Conservation (phyloP, 2,113 vertebrate species). For the Spermophilus dauricus region DNA sequence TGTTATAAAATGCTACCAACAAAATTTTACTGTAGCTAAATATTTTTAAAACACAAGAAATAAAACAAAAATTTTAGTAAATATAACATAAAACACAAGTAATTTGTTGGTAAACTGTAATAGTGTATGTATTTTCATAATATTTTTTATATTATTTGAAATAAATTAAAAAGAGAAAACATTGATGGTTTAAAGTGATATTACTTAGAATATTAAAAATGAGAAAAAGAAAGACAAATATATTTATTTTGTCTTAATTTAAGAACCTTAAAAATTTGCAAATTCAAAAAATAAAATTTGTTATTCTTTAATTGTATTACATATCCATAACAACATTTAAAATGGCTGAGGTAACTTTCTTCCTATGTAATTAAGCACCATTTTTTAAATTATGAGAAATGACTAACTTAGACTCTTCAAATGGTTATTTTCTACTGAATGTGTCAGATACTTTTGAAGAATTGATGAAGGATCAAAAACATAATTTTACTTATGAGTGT, state of each 20-base stretch:
- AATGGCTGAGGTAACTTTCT: neutral
- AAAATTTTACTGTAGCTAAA: neutral
- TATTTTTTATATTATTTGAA: slow-evolving; percentile 7
- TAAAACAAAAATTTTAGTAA: neutral
- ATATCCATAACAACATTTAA: neutral
- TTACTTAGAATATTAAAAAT: neutral
- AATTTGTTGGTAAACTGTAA: neutral
- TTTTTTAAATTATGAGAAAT: neutral
- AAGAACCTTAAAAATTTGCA: neutral
- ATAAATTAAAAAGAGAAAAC: neutral
- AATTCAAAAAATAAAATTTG: slow-evolving; percentile 32
- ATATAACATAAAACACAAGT: neutral
- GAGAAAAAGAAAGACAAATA: neutral
- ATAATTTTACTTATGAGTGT: neutral
- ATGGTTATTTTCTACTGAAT: neutral
- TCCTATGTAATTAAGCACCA: neutral
- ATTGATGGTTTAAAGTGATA: neutral
- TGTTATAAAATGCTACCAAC: neutral
- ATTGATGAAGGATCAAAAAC: neutral
- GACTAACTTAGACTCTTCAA: neutral
- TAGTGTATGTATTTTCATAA: neutral
- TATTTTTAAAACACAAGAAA: neutral
- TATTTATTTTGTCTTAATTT: neutral
- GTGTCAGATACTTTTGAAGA: neutral
- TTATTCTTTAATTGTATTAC: neutral